Conservation (phyloP, 2,113 vertebrate species). For the Gracilinanus agilis region DNA sequence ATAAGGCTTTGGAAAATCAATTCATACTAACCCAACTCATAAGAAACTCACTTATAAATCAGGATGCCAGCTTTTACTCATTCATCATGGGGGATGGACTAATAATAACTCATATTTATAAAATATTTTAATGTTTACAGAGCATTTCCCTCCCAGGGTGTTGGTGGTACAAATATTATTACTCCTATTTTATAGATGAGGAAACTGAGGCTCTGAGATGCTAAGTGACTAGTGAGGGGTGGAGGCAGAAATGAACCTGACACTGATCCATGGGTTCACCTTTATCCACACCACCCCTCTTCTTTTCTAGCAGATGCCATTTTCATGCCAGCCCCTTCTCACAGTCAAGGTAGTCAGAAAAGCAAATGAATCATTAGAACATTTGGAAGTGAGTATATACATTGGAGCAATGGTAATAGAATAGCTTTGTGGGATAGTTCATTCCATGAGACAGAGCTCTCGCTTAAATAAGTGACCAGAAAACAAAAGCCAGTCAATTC, state of each 20-base stretch:
- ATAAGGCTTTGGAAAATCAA: not conserved
- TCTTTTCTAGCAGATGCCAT: not conserved
- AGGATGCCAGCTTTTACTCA: not conserved
- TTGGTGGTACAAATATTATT: not conserved
- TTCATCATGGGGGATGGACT: not conserved
- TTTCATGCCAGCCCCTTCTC: not conserved
- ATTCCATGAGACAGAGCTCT: not conserved
- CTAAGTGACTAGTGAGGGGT: not conserved
- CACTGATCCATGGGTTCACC: not conserved
- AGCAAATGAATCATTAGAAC: not conserved
- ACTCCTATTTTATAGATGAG: not conserved
- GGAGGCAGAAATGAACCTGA: not conserved
- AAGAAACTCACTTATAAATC: not conserved
- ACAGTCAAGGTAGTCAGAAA: not conserved
- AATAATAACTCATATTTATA: not conserved
- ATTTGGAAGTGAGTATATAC: not conserved
- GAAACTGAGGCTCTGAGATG: not conserved
- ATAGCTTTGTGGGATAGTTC: not conserved
- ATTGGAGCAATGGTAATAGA: not conserved
- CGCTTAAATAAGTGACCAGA: not conserved
- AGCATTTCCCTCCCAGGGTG: not conserved
- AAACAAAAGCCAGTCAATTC: not conserved
- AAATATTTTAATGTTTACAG: not conserved
- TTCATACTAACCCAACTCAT: not conserved
- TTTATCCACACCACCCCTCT: not conserved